Conservation (phyloP, 2,113 vertebrate species). For the Salvelinus namaycush region DNA sequence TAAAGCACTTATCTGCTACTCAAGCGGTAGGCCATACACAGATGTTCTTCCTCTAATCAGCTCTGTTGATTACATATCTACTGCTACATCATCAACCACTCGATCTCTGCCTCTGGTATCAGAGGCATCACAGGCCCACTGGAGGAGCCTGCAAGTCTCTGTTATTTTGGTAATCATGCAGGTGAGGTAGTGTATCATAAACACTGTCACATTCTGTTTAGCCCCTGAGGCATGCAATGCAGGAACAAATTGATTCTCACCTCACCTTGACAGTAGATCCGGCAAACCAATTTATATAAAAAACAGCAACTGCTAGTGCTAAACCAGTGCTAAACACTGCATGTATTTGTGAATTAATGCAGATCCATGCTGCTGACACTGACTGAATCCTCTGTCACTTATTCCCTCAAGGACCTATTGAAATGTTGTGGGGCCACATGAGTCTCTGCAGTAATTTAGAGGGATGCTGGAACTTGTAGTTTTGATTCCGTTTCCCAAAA, state of each 20-base stretch:
- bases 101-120: neutral
- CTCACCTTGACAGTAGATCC: slow-evolving; percentile 19
- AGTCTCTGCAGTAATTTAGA: slow-evolving; percentile 51
- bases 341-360: no score
- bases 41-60: slow-evolving; percentile 23
- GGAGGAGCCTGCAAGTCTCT: neutral
- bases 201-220: neutral
- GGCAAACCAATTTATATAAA: neutral
- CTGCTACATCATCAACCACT: neutral
- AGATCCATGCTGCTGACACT: slow-evolving; percentile 23
- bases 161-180: neutral
- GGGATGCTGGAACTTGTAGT: slow-evolving; percentile 59
- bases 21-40: slow-evolving; percentile 10
- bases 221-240: neutral
- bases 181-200: neutral
- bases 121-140: neutral
- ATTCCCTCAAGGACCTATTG: slow-evolving; percentile 29
- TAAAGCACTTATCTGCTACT: slow-evolving; percentile 18
- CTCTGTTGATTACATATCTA: neutral
- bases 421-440: slow-evolving; percentile 22
- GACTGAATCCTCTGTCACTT: slow-evolving; percentile 21
- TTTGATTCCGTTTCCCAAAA: slow-evolving; percentile 21
- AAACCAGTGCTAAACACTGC: no score
- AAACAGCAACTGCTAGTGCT: neutral
- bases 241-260: slow-evolving; percentile 36